A percentile compares a stretch with the other conserved stretches of the same genome.
These are phyloP conservation scores for Pseudonaja textilis DNA, from an alignment of 2,113 vertebrate species.

Conservation along the genomic window DNA sequence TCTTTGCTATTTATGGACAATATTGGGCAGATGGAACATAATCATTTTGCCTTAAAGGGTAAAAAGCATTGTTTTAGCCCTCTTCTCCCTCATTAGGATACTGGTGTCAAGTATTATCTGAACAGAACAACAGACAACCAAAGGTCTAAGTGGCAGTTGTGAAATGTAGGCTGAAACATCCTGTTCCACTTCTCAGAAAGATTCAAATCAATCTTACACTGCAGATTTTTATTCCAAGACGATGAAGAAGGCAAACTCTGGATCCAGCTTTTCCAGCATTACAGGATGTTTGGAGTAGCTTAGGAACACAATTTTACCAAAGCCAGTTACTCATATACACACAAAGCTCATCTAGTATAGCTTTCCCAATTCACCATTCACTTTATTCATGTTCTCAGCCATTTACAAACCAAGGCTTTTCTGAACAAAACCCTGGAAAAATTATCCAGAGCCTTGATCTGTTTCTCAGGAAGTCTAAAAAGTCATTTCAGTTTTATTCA, in stretches of 20 bases:
- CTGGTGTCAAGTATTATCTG: neutral
- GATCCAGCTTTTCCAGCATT: constrained; percentile 13
- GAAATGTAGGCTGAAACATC: neutral
- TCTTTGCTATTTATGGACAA: neutral
- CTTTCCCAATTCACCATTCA: neutral
- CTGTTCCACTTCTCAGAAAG: neutral
- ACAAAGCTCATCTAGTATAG: neutral
- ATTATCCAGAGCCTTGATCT: neutral
- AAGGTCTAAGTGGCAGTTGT: neutral
- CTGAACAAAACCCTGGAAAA: neutral
- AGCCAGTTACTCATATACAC: neutral
- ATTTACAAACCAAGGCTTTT: neutral
- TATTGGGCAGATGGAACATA: neutral
- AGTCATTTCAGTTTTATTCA: neutral
- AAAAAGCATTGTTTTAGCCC: neutral
- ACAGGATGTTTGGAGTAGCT: constrained; percentile 12
- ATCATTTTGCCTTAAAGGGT: neutral
- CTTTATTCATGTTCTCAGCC: neutral
- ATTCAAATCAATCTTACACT: neutral
- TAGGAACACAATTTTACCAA: neutral
- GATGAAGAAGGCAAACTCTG: neutral
- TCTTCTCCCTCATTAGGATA: neutral
- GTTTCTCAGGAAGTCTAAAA: neutral
- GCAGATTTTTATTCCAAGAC: constrained; percentile 1
- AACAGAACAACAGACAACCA: neutral